These are phyloP conservation scores for Eretmocerus hayati DNA, from an alignment of 2,888 invertebrate genomes.

Conservation along the genomic window DNA sequence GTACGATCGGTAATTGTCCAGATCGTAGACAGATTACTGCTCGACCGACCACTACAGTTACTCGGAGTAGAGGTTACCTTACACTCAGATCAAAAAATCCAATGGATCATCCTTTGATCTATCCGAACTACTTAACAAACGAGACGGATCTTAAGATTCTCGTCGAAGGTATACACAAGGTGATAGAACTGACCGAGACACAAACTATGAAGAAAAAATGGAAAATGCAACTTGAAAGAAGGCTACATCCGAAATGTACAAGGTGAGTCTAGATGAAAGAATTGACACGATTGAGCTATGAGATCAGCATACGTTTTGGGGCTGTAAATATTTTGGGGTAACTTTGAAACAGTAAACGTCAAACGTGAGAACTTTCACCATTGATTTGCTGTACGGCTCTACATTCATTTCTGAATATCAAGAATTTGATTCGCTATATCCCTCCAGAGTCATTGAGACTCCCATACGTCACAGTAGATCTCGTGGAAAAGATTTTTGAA, in stretches of 20 bases:
- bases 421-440: too few species aligned
- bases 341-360: too few species aligned
- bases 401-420: too few species aligned
- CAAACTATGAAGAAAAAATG: constrained; percentile 53
- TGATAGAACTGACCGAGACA: constrained; percentile 53
- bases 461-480: too few species aligned
- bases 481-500: too few species aligned
- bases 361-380: too few species aligned
- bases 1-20: constrained; percentile 29
- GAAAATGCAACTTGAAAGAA: constrained; percentile 53
- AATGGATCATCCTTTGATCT: constrained; percentile 58
- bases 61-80: constrained; percentile 52
- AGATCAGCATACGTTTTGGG: too few species aligned
- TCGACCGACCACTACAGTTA: constrained; percentile 36
- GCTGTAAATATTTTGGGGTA: too few species aligned
- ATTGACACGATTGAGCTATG: too few species aligned
- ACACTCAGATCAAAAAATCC: constrained; percentile 60
- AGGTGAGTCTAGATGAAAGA: too few species aligned
- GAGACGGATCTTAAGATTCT: constrained; percentile 56
- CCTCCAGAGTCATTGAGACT: too few species aligned
- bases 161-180: constrained; percentile 56
- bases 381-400: too few species aligned
- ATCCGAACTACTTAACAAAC: constrained; percentile 66
- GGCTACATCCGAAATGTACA: constrained; percentile 53
- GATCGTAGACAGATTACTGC: constrained; percentile 40